Conservation (phyloP, 2,888 invertebrate species). For the Eupithecia subfuscata region DNA sequence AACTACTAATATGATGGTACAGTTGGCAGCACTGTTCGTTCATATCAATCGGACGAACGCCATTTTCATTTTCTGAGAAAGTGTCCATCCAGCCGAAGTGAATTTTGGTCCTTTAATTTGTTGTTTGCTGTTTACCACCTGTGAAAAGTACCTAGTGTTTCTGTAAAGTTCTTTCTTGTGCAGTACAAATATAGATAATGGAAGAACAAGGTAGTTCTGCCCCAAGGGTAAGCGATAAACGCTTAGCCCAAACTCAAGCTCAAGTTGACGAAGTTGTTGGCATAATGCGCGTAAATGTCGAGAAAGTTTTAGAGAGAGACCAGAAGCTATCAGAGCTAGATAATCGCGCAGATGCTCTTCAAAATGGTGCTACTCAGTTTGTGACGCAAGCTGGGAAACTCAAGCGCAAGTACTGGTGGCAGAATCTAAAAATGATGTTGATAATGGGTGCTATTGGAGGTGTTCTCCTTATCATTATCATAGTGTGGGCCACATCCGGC, state of each 20-base stretch:
- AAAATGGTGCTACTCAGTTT: slow-evolving; percentile 97
- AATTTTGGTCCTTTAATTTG: not conserved
- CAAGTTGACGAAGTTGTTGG: slow-evolving; percentile 89
- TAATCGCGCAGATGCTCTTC: slow-evolving; percentile 97
- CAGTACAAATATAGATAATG: slow-evolving; percentile 58
- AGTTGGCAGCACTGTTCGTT: no score
- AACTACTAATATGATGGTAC: no score
- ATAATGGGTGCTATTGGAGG: slow-evolving; percentile 94
- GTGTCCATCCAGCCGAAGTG: not conserved
- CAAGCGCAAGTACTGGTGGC: slow-evolving; percentile 98
- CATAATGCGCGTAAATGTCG: slow-evolving; percentile 98
- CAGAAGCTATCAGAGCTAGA: slow-evolving; percentile 97
- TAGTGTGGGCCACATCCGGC: slow-evolving; percentile 84
- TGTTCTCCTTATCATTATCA: slow-evolving; percentile 92
- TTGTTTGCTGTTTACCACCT: not conserved
- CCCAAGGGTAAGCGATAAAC: slow-evolving; percentile 79
- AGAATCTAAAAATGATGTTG: slow-evolving; percentile 98
- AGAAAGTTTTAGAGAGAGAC: slow-evolving; percentile 98
- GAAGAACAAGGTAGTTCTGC: slow-evolving; percentile 81
- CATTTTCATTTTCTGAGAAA: not conserved
- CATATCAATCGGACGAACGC: not conserved
- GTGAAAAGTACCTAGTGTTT: slow-evolving; percentile 4
- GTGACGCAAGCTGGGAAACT: slow-evolving; percentile 98
- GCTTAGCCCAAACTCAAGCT: slow-evolving; percentile 81
- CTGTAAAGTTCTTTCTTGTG: not conserved